Evolutionary conservation across 2,113 vertebrate genomes (phyloP), one percentile per base, ranked within the genome.

Genomic region (Sylvilagus bachmani): DNA sequence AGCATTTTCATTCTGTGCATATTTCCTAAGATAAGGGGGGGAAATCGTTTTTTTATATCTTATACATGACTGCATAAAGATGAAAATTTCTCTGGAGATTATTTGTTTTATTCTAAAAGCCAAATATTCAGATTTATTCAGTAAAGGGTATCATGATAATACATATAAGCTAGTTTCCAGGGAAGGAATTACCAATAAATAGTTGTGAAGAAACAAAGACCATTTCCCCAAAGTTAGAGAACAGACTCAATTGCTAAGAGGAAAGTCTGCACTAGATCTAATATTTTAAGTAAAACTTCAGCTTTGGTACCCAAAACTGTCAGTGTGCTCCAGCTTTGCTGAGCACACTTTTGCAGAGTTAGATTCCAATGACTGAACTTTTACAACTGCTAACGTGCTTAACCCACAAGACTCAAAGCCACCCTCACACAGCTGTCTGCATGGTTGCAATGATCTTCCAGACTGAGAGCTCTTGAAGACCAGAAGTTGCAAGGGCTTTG

Each of bases 61-160:
- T 90, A 90, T 49, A 58, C 31, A 6, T 19, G 62, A 77, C 61
- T 80, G 38, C 51, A 93, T 86, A 90, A 94, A 93, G 61, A 95
- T 89, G 77, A 89, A 92, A 58, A 61, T 86, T 92, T 84, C 83
- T 94, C 74, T 82, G 10, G 75, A 97, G 53, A 93, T 74, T 84
- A 91, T 77, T 51, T 88, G 81, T 85, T 58, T 96, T 49, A 80
- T 94, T 88, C n/a, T 62, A 73, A 73, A 90, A 92, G 84, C 58
- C 84, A 93, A 89, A 94, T 83, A 89, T 67, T 93, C 62, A 90
- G 19, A 95, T 95, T 89, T 91, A 89, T 92, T 94, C 94, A 91
- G 75, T 77, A 71, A 51, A 83, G 33, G 86, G 86, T 86, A 92
- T 38, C 89, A 84, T 84, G 49, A 94, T 97, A 94, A 94, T 70